These are phyloP conservation scores for Drosophila auraria DNA, from an alignment of 1,140 invertebrate species.

Conservation along the genomic window DNA sequence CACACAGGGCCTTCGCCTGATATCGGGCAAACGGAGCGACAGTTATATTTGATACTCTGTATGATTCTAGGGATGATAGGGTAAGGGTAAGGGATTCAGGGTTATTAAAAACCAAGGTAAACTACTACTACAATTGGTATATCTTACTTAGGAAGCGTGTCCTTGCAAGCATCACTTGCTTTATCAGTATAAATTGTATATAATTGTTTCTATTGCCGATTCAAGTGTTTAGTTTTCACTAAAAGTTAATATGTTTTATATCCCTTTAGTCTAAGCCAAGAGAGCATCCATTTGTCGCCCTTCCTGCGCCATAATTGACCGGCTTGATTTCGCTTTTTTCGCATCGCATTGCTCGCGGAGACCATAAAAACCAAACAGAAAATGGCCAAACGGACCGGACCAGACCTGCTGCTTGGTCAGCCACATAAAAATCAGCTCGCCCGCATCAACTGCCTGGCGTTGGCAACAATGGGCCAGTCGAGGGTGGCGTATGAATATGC, in stretches of 20 bases:
- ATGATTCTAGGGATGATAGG: neutral
- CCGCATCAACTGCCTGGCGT: slow-evolving; percentile 61
- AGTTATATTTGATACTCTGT: slow-evolving; percentile 43
- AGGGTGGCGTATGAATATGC: slow-evolving; percentile 62
- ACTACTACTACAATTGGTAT: no score
- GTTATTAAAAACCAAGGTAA: neutral
- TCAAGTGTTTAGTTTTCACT: no score
- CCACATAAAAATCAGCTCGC: slow-evolving; percentile 75
- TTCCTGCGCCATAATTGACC: neutral
- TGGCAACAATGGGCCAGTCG: slow-evolving; percentile 49
- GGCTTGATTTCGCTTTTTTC: slow-evolving; percentile 32
- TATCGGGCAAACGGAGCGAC: slow-evolving; percentile 57
- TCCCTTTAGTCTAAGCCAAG: no score
- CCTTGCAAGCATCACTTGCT: neutral
- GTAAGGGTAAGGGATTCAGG: neutral
- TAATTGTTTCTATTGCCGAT: no score
- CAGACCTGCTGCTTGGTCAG: slow-evolving; percentile 64
- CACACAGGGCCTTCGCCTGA: slow-evolving; percentile 44
- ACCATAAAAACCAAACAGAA: slow-evolving; percentile 74
- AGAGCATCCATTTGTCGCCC: slow-evolving; percentile 37
- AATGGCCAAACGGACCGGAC: slow-evolving; percentile 68
- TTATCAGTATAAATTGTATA: no score
- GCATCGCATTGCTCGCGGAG: slow-evolving; percentile 15
- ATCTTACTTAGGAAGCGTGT: no score
- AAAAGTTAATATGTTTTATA: no score